Conservation (phyloP, 2,797 vertebrate species). For the Botia kubotai region DNA sequence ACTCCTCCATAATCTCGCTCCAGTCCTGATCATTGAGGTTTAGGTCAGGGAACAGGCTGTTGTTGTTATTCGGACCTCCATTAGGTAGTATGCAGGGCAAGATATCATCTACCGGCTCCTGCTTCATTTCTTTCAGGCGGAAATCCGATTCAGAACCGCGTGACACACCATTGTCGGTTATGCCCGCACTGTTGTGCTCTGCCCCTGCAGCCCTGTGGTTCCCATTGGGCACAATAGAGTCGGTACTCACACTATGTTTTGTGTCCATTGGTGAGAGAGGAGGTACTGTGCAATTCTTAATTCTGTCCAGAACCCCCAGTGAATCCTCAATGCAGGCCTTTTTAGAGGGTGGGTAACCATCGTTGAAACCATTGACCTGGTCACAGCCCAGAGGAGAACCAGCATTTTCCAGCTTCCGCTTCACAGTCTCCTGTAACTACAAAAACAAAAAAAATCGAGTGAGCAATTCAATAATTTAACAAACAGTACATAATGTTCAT, state of each 20-base stretch:
- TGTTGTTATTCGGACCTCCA: constrained; percentile 83
- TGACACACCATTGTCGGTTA: constrained; percentile 68
- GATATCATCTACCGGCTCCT: constrained; percentile 91
- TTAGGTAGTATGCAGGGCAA: constrained; percentile 89
- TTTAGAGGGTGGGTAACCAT: constrained; percentile 87
- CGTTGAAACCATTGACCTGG: constrained; percentile 88
- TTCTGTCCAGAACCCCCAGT: constrained; percentile 74
- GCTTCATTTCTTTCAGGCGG: constrained; percentile 92
- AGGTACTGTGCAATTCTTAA: constrained; percentile 83
- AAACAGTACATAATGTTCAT: no score
- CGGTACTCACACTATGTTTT: constrained; percentile 77
- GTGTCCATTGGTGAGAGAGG: constrained; percentile 85
- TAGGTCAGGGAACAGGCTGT: constrained; percentile 93
- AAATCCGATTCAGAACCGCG: constrained; percentile 78
- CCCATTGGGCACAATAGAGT: constrained; percentile 80
- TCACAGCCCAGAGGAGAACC: constrained; percentile 88
- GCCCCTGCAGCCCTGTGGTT: constrained; percentile 72
- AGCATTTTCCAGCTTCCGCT: constrained; percentile 89
- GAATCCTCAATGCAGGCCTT: constrained; percentile 85
- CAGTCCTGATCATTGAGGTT: constrained; percentile 98
- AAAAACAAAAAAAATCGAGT: constrained; percentile 34
- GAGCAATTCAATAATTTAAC: not conserved
- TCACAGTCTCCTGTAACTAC: constrained; percentile 93
- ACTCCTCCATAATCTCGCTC: constrained; percentile 97
- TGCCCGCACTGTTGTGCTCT: constrained; percentile 75